Percentiles rank a stretch among this genome's conserved stretches.
These are phyloP conservation scores for Cygnus buccinator DNA, from an alignment of 2,113 vertebrate species.

Conservation along the genomic window DNA sequence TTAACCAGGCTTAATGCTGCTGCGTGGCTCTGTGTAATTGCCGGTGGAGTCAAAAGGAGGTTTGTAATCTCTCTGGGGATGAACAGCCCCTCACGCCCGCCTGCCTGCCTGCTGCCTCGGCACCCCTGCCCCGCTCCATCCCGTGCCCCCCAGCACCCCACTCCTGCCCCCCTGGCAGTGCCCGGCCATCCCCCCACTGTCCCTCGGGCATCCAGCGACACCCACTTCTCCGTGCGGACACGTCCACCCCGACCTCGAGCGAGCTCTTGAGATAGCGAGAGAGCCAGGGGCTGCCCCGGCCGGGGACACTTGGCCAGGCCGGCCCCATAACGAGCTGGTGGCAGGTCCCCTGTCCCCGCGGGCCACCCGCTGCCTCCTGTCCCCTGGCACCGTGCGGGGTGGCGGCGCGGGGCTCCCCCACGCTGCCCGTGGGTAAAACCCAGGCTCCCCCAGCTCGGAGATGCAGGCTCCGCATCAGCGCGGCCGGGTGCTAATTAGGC, in stretches of 20 bases:
- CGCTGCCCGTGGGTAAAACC: constrained; percentile 36
- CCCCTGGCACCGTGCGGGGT: neutral
- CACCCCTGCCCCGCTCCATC: neutral
- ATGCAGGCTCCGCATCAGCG: constrained; percentile 41
- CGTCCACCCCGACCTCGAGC: neutral
- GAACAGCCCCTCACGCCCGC: neutral
- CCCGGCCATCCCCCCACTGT: neutral
- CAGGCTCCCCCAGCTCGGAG: neutral
- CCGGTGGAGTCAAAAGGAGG: neutral
- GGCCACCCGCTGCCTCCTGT: neutral
- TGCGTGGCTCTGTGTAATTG: neutral
- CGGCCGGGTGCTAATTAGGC: constrained; percentile 24
- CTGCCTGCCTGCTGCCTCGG: neutral
- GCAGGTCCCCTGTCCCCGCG: neutral
- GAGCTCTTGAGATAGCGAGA: constrained; percentile 28
- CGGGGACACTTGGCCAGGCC: neutral
- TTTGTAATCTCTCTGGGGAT: neutral
- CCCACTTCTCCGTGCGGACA: neutral
- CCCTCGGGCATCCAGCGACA: constrained; percentile 11
- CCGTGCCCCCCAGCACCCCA: too few species aligned
- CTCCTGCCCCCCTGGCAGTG: too few species aligned
- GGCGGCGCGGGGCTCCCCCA: neutral
- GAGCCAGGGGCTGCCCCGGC: neutral
- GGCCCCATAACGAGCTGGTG: neutral
- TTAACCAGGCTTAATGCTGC: neutral